Conservation (phyloP, 2,113 vertebrate species). For the Lanius collurio region DNA sequence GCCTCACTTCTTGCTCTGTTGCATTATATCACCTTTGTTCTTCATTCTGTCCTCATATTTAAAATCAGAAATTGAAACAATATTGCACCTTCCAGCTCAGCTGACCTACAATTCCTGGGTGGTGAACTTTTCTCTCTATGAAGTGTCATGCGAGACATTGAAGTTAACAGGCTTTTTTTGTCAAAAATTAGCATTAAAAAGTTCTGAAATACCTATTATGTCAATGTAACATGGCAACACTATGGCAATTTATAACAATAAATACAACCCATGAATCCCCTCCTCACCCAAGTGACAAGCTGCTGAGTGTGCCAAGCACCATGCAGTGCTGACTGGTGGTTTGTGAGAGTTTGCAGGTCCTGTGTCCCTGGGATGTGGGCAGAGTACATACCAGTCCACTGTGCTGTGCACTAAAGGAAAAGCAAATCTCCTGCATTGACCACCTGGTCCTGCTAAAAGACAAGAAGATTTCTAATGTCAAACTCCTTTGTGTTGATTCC, state of each 20-base stretch:
- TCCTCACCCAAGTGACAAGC: neutral
- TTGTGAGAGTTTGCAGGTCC: neutral
- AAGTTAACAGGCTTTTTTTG: neutral
- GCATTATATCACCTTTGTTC: neutral
- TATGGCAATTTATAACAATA: neutral
- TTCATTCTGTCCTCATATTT: neutral
- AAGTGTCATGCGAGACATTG: neutral
- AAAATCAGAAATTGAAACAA: neutral
- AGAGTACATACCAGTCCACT: neutral
- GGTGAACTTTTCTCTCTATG: neutral
- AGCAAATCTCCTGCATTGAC: neutral
- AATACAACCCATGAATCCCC: neutral
- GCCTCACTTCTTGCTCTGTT: neutral
- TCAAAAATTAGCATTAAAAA: rapidly evolving
- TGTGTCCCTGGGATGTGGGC: neutral
- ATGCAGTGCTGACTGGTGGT: rapidly evolving
- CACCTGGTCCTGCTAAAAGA: neutral
- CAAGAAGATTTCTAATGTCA: neutral
- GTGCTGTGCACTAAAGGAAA: neutral
- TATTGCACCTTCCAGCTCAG: neutral
- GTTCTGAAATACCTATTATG: neutral
- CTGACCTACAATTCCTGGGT: neutral
- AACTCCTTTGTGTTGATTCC: neutral
- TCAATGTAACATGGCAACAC: neutral
- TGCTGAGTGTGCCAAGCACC: neutral